These are phyloP conservation scores for Pionites leucogaster DNA, from an alignment of 2,113 vertebrate species.

Conservation along the genomic window DNA sequence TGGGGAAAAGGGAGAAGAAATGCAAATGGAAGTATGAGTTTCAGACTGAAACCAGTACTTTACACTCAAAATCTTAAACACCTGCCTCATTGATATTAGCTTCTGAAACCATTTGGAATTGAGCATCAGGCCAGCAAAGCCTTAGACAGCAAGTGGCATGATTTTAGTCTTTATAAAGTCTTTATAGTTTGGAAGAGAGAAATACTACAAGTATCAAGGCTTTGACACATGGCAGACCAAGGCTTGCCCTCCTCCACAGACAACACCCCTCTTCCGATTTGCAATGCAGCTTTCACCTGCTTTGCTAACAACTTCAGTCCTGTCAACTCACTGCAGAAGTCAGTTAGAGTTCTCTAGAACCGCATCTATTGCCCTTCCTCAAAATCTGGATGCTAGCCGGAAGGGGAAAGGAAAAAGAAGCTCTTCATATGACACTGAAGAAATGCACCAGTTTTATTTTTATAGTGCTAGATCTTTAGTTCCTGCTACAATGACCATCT, in stretches of 20 bases:
- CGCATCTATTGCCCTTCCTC: neutral
- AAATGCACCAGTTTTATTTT: neutral
- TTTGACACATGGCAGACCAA: rapidly evolving
- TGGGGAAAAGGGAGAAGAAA: neutral
- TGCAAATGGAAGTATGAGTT: neutral
- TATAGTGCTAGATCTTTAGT: neutral
- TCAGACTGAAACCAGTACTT: neutral
- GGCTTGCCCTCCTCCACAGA: neutral
- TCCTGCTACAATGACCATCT: neutral
- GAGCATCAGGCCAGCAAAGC: neutral
- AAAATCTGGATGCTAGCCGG: neutral
- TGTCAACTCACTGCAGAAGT: neutral
- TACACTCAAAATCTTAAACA: neutral
- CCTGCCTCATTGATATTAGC: neutral
- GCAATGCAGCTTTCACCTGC: neutral
- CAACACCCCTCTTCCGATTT: neutral
- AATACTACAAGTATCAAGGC: neutral
- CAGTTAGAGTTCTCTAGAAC: neutral
- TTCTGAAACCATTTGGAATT: neutral
- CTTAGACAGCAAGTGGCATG: neutral
- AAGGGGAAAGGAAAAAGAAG: neutral
- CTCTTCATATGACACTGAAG: neutral
- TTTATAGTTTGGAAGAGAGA: neutral
- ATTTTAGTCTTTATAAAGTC: neutral
- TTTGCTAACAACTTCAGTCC: neutral